Conservation (phyloP, 2,797 vertebrate species). For the Apogon talboti region DNA sequence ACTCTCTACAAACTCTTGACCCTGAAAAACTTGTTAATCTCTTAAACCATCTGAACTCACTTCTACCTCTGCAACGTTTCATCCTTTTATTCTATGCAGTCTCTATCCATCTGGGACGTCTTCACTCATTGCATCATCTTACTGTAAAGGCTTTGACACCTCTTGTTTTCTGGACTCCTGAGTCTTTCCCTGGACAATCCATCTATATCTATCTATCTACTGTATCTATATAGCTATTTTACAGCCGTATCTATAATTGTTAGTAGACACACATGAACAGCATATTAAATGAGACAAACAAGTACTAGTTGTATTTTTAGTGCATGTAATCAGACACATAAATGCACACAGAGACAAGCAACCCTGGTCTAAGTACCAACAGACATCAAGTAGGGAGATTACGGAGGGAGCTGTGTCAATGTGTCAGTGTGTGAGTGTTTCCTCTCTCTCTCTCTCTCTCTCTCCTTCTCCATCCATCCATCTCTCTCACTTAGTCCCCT, state of each 20-base stretch:
- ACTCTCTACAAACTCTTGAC: slow-evolving; percentile 52
- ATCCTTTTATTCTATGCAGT: slow-evolving; percentile 36
- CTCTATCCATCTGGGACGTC: slow-evolving; percentile 39
- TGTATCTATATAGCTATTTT: not conserved
- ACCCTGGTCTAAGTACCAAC: slow-evolving; percentile 66
- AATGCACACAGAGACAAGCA: slow-evolving; percentile 37
- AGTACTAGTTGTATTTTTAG: slow-evolving; percentile 5
- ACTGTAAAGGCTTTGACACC: slow-evolving; percentile 28
- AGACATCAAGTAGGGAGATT: slow-evolving; percentile 79
- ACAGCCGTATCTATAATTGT: slow-evolving; percentile 18
- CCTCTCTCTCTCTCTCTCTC: slow-evolving; percentile 47
- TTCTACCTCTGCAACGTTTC: slow-evolving; percentile 50
- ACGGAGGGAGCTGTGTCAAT: slow-evolving; percentile 77
- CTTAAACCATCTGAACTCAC: slow-evolving; percentile 49
- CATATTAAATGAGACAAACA: not conserved
- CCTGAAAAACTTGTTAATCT: slow-evolving; percentile 59
- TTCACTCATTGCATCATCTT: slow-evolving; percentile 26
- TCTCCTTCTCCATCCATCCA: slow-evolving; percentile 44
- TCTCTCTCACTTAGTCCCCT: slow-evolving; percentile 73
- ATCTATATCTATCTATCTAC: not conserved
- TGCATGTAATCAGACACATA: slow-evolving; percentile 18
- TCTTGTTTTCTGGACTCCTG: slow-evolving; percentile 16
- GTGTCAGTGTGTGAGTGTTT: slow-evolving; percentile 81
- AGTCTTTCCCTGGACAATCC: slow-evolving; percentile 7
- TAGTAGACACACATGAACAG: slow-evolving; percentile 21